Evolutionary conservation across 2,888 invertebrate genomes (phyloP).

Genomic region (Miltochrista miniata): DNA sequence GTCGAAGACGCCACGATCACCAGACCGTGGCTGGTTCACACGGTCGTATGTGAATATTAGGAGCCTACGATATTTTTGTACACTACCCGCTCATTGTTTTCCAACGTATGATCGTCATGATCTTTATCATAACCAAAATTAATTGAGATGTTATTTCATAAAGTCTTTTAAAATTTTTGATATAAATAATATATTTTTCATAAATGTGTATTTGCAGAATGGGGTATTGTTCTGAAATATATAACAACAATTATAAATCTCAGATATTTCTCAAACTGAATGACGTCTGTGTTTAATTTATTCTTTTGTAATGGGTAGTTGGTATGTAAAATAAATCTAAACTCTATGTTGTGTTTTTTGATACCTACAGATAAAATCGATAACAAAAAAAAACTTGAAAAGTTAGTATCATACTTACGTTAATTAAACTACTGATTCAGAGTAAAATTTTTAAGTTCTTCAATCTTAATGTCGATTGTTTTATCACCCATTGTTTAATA

Average conservation of each 20-base stretch:
- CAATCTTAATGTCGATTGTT: constrained; percentile 5
- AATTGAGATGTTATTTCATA: constrained; percentile 14
- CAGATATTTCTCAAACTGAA: not conserved
- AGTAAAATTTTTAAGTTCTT: not conserved
- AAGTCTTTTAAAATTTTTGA: constrained; percentile 8
- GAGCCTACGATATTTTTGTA: constrained; percentile 15
- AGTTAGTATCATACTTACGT: no score
- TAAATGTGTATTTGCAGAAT: not conserved
- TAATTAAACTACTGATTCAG: not conserved
- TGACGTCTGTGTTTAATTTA: not conserved
- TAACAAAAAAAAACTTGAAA: not conserved
- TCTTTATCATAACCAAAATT: constrained; percentile 25
- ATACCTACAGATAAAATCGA: not conserved
- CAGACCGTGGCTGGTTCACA: constrained; percentile 67
- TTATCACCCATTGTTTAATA: constrained; percentile 25
- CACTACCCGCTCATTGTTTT: constrained; percentile 26
- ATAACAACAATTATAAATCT: not conserved
- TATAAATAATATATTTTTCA: constrained; percentile 1
- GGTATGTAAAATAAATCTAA: no score
- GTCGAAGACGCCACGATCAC: constrained; percentile 58
- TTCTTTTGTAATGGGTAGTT: not conserved
- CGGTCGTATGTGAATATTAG: constrained; percentile 60
- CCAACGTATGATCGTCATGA: constrained; percentile 11
- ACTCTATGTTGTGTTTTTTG: no score
- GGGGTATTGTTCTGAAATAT: constrained; percentile 9